A percentile compares a stretch with the other conserved stretches of the same genome.
Conservation (phyloP, 1,140 invertebrate genomes). For the Lordiphosa stackelbergi region DNA sequence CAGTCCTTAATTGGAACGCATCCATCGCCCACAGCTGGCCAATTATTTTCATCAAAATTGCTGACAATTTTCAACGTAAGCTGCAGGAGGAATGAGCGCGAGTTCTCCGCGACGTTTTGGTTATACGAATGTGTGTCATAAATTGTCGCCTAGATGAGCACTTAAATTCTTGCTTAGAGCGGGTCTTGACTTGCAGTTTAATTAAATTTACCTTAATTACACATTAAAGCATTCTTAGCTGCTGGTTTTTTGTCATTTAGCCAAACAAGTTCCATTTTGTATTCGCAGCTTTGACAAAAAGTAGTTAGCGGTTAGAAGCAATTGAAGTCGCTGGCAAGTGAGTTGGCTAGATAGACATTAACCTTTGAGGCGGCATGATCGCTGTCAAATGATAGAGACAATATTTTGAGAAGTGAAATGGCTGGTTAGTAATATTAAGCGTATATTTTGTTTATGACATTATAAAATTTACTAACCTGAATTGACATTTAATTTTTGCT, state of each 20-base stretch:
- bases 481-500: no score
- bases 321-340: slow-evolving; percentile 19
- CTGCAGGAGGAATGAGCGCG: slow-evolving; percentile 1
- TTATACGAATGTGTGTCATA: slow-evolving; percentile 66
- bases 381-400: no score
- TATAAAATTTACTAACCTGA: no score
- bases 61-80: slow-evolving; percentile 55
- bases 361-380: slow-evolving; percentile 20
- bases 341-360: slow-evolving; percentile 26
- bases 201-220: slow-evolving; percentile 70
- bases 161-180: slow-evolving; percentile 25
- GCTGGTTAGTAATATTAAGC: no score
- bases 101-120: slow-evolving; percentile 54
- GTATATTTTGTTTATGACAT: no score
- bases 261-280: slow-evolving; percentile 70
- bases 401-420: no score
- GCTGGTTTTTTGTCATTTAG: slow-evolving; percentile 22
- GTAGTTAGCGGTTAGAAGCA: slow-evolving; percentile 34
- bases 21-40: slow-evolving; percentile 52
- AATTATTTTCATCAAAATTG: slow-evolving; percentile 77
- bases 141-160: slow-evolving; percentile 56
- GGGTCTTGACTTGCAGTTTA: slow-evolving; percentile 50
- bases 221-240: slow-evolving; percentile 50
- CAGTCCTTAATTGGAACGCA: slow-evolving; percentile 57
- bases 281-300: slow-evolving; percentile 30